These are phyloP conservation scores for Onychomys torridus DNA, from an alignment of 2,797 vertebrate species.

Conservation along the genomic window DNA sequence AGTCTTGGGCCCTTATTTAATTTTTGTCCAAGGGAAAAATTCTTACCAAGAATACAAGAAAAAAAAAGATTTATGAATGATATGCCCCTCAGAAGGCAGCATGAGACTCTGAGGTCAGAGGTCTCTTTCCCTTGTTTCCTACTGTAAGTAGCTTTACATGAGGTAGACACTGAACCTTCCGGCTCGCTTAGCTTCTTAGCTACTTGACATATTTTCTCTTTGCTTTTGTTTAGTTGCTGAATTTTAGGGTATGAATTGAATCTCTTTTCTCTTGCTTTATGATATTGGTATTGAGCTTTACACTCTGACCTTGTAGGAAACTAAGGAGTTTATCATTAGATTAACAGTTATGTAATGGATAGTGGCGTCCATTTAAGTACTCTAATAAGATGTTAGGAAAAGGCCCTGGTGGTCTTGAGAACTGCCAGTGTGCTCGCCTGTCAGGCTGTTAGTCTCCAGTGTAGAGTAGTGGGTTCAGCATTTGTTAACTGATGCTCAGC, in stretches of 20 bases:
- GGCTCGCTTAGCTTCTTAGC: constrained; percentile 67
- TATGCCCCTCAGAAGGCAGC: constrained; percentile 17
- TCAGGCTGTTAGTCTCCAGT: not conserved
- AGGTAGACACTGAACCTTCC: constrained; percentile 45
- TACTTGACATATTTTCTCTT: constrained; percentile 48
- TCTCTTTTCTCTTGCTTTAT: constrained; percentile 52
- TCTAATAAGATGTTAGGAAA: not conserved
- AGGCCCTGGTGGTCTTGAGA: not conserved
- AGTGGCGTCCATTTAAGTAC: not conserved
- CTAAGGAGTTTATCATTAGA: constrained; percentile 52
- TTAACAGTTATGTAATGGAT: constrained; percentile 24
- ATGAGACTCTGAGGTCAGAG: not conserved
- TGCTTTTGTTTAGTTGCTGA: constrained; percentile 62
- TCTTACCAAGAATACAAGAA: constrained; percentile 31
- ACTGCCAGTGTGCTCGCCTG: not conserved
- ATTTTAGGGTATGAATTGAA: constrained; percentile 67
- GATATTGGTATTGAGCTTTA: constrained; percentile 50
- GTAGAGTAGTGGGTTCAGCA: not conserved
- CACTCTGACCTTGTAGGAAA: constrained; percentile 48
- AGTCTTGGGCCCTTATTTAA: constrained; percentile 23
- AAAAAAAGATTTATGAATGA: constrained; percentile 20
- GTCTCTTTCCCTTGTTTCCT: constrained; percentile 56
- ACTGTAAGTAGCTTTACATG: constrained; percentile 17
- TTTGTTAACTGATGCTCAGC: constrained; percentile 21
- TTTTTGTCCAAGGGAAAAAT: constrained; percentile 60